Conservation (phyloP, 2,113 vertebrate genomes). For the Guaruba guarouba region DNA sequence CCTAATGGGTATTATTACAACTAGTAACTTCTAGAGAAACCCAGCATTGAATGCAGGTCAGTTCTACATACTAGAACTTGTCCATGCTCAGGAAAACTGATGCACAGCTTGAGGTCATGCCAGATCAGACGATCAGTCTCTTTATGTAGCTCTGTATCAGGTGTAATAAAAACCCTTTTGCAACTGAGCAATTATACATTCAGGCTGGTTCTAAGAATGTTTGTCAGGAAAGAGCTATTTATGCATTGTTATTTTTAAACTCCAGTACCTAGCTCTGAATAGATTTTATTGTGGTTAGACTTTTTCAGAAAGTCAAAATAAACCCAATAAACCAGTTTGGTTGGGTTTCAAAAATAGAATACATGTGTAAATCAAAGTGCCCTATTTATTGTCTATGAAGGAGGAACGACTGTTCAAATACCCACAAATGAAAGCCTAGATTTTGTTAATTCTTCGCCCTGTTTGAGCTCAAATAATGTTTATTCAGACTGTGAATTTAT, state of each 20-base stretch:
- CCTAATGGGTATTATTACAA: not conserved
- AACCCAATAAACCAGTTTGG: constrained; percentile 56
- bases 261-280: not conserved
- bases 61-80: not conserved
- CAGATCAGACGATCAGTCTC: not conserved
- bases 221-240: constrained; percentile 39
- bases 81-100: not conserved
- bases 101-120: not conserved
- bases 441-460: not conserved
- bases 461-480: not conserved
- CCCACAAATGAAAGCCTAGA: not conserved
- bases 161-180: not conserved
- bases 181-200: not conserved
- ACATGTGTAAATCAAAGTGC: constrained; percentile 14
- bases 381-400: constrained; percentile 32
- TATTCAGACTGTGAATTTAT: not conserved
- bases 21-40: not conserved
- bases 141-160: not conserved
- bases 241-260: constrained; percentile 47
- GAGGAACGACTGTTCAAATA: not conserved
- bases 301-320: constrained; percentile 64
- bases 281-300: constrained; percentile 59
- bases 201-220: not conserved
- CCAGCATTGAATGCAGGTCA: not conserved
- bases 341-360: constrained; percentile 56